Percentiles rank a stretch among this genome's conserved stretches.
Evolutionary conservation across 2,113 vertebrate species (phyloP).

Genomic region (Astur gentilis): DNA sequence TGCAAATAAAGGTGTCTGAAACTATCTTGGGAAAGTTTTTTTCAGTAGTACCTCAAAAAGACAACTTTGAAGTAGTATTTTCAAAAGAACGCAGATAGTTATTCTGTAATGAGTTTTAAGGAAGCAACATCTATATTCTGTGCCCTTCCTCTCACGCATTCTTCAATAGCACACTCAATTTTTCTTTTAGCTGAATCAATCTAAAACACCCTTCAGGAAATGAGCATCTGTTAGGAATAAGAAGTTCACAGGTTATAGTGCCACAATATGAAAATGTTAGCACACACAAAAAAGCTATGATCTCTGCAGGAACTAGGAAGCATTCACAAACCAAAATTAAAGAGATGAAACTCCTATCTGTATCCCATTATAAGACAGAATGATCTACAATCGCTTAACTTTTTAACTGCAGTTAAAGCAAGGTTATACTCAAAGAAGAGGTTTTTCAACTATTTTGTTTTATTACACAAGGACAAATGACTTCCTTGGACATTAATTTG

Average conservation of each 20-base stretch:
- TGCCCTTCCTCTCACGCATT: neutral
- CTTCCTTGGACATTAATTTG: neutral
- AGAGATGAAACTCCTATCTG: neutral
- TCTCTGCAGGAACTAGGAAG: neutral
- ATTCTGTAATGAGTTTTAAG: neutral
- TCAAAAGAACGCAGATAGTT: neutral
- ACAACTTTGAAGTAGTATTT: neutral
- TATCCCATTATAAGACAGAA: neutral
- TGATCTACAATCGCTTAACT: fast-evolving
- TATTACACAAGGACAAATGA: neutral
- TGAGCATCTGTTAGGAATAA: neutral
- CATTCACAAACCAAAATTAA: neutral
- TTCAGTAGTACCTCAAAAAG: neutral
- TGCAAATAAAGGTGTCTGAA: neutral
- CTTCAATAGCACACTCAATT: neutral
- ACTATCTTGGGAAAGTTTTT: neutral
- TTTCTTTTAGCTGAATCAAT: neutral
- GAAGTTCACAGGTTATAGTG: neutral
- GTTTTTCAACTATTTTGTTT: neutral
- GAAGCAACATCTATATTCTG: neutral
- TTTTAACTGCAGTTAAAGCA: neutral
- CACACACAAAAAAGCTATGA: neutral
- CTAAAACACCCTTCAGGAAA: conserved; percentile 1
- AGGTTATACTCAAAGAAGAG: neutral
- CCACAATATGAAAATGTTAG: neutral